A percentile compares a stretch with the other conserved stretches of the same genome.
Conservation (phyloP, 2,797 vertebrate genomes). For the Rhabdophis nuchalis region DNA sequence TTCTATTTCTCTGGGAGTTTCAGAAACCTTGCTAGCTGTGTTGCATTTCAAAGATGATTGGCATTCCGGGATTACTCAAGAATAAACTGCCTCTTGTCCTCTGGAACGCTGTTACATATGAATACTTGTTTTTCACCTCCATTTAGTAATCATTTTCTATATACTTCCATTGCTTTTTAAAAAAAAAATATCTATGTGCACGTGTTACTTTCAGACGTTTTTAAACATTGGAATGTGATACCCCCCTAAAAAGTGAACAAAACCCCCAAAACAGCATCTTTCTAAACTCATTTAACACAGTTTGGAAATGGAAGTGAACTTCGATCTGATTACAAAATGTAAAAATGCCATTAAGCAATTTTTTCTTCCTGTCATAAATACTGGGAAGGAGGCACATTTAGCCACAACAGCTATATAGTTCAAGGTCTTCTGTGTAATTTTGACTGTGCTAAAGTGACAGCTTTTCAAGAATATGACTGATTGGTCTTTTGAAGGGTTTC, state of each 20-base stretch:
- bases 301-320: background rate
- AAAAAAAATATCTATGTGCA: background rate
- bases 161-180: background rate
- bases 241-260: background rate
- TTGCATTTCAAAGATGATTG: background rate
- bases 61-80: background rate
- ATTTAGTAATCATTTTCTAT: background rate
- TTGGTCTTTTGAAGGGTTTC: slow-evolving; percentile 9
- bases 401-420: background rate
- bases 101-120: background rate
- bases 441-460: slow-evolving; percentile 7
- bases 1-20: background rate
- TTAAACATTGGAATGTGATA: background rate
- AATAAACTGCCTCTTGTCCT: background rate
- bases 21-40: background rate
- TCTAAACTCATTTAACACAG: background rate
- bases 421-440: slow-evolving; percentile 7
- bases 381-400: background rate
- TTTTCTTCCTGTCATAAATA: background rate
- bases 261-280: background rate
- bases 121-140: background rate
- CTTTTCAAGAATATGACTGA: slow-evolving; percentile 11
- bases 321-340: background rate
- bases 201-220: background rate
- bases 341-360: background rate